phyloP scores from a whole-genome alignment of 2,113 vertebrate genomes.

The Heptranchias perlo region DNA sequence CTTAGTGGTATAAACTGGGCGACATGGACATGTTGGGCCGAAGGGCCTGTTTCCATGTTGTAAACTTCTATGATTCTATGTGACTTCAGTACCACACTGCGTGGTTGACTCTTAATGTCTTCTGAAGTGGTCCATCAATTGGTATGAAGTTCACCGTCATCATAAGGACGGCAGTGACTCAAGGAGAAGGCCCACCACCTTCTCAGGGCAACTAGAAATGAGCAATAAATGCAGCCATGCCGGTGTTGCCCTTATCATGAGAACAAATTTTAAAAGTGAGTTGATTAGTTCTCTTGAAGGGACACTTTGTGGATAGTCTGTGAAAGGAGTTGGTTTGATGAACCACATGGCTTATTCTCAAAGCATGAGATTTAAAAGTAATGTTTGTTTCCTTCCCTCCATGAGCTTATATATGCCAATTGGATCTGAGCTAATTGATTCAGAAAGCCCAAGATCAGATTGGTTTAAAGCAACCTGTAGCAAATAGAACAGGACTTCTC shows the following conservation, averaged over 20 bases:
- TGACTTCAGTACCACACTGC: no score
- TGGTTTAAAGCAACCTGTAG: not conserved
- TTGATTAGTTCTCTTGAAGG: not conserved
- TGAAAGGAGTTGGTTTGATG: not conserved
- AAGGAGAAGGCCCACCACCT: no score
- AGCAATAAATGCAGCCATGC: not conserved
- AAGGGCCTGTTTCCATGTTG: no score
- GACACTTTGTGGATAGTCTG: not conserved
- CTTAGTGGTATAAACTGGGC: no score
- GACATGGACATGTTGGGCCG: no score
- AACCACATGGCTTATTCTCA: not conserved
- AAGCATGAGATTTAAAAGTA: not conserved
- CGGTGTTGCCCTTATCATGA: not conserved
- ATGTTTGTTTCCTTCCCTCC: not conserved
- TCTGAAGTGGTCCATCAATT: no score
- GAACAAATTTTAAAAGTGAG: not conserved
- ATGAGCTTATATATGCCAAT: not conserved
- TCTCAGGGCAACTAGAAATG: not conserved
- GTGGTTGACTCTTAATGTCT: no score
- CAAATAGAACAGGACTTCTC: not conserved
- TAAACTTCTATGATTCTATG: no score
- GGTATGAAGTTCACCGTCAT: no score
- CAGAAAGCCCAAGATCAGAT: not conserved
- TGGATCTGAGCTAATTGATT: not conserved
- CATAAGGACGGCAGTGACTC: no score